These are phyloP conservation scores for Muscicapa comitata DNA, from an alignment of 2,797 vertebrate genomes.

Conservation along the genomic window DNA sequence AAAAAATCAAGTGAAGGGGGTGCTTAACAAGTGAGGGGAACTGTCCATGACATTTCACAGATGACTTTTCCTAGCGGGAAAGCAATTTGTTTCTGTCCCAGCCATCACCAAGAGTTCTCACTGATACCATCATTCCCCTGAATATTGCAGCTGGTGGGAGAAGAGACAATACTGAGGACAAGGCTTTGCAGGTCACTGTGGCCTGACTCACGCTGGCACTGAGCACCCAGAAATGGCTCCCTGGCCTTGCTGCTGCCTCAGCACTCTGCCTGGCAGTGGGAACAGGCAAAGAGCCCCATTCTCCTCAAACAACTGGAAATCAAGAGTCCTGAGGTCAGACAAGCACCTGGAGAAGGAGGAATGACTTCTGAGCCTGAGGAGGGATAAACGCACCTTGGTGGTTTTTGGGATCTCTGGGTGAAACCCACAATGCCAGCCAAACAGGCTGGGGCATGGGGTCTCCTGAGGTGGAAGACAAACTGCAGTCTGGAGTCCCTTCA, in stretches of 20 bases:
- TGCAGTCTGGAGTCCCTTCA: background rate
- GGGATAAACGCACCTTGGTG: accelerated
- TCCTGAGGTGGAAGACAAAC: background rate
- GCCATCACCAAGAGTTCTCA: background rate
- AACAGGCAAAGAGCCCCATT: background rate
- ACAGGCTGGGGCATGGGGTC: accelerated
- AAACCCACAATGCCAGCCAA: accelerated
- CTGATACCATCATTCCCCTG: background rate
- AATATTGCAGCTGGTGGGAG: background rate
- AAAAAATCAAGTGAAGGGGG: background rate
- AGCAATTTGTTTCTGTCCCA: background rate
- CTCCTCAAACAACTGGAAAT: background rate
- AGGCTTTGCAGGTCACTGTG: background rate
- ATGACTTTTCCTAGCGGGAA: slow-evolving; percentile 46
- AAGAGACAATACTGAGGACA: background rate
- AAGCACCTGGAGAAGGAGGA: background rate
- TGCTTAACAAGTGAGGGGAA: background rate
- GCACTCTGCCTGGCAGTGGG: background rate
- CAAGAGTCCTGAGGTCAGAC: background rate
- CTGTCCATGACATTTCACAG: slow-evolving; percentile 35
- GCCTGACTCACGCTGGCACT: background rate
- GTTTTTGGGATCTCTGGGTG: background rate
- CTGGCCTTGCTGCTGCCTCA: accelerated
- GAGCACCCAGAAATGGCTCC: background rate
- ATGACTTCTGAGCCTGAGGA: accelerated